phyloP scores from a whole-genome alignment of 2,888 invertebrate species.

The Augochlorella aurata region DNA sequence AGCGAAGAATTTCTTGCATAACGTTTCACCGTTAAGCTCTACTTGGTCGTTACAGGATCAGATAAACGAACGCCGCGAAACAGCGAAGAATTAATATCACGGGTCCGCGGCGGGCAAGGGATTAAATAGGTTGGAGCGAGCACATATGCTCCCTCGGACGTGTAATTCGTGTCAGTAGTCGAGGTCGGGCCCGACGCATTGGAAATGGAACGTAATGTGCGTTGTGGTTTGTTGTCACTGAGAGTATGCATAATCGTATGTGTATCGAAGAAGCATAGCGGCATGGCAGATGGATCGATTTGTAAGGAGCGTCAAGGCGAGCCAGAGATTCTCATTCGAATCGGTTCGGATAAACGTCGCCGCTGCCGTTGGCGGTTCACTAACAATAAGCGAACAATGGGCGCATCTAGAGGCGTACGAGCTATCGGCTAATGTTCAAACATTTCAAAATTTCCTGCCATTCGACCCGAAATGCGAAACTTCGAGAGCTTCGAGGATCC shows the following conservation, averaged over 20 bases:
- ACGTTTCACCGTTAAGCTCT: constrained; percentile 24
- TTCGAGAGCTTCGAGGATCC: constrained; percentile 22
- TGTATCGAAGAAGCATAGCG: constrained; percentile 57
- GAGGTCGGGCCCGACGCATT: constrained; percentile 44
- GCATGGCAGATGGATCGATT: constrained; percentile 77
- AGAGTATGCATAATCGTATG: constrained; percentile 31
- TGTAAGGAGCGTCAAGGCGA: constrained; percentile 79
- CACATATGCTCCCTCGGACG: constrained; percentile 31
- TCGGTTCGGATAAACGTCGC: neutral
- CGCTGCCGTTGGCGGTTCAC: neutral
- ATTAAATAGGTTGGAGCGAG: constrained; percentile 25
- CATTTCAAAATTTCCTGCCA: constrained; percentile 23
- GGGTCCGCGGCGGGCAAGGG: neutral
- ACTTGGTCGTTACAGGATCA: constrained; percentile 9
- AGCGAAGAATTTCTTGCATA: neutral
- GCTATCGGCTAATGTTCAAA: neutral
- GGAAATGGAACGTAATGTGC: constrained; percentile 57
- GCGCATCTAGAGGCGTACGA: neutral
- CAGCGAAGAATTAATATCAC: neutral
- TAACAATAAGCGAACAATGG: neutral
- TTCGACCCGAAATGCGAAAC: constrained; percentile 1
- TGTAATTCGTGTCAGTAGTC: constrained; percentile 51
- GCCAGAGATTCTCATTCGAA: constrained; percentile 74
- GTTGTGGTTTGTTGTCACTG: constrained; percentile 37
- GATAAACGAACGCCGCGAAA: constrained; percentile 7